Base-by-base conservation (phyloP, 1,140 invertebrate species). In the Zophobas morio region DNA sequence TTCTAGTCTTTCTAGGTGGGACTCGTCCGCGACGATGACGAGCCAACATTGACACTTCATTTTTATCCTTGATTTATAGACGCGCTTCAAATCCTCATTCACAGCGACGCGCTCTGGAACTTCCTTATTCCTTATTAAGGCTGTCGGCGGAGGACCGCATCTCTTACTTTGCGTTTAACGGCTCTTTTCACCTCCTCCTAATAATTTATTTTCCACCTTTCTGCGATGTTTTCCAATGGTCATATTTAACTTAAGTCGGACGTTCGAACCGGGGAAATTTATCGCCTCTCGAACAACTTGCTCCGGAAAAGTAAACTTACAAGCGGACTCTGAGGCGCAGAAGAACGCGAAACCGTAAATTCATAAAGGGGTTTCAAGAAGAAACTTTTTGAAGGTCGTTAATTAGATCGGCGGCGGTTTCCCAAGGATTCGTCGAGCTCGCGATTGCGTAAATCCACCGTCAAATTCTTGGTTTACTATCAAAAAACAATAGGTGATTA, bases 51-150 rank as follows among this genome's bases (percentile, higher is more conserved):
- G 60, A 66, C 60, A 33, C 6, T 4, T 66, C 8, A 32, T 46
- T 66, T 66, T 42, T 42, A 40, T 66, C 60, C 60, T 66, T 66
- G 60, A 66, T 66, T 66, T 42, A 66, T 66, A 33, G 40, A 37
- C 37, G 6, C 20, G n/a, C 4, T 51, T 66, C 60, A 32, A 40
- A 66, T 20, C 39, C 8, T 33, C 8, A 20, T 51, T 51, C 49
- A 51, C 42, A 3, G 42, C 3, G 6, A 46, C 6, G 6, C 6
- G 42, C 6, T 46, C 49, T 51, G 49, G 20, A 51, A 66, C 60
- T 66, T 66, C 60, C 40, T 66, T 66, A 66, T 66, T 66, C 39
- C 60, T 66, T 66, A 46, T 42, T 66, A 66, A 66, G 60, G 39
- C 60, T 20, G 60, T 40, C 60, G 32, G 20, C 49, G 49, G 49